Evolutionary conservation across 2,797 vertebrate species (phyloP).

Genomic region (Phylloscopus collybita): DNA sequence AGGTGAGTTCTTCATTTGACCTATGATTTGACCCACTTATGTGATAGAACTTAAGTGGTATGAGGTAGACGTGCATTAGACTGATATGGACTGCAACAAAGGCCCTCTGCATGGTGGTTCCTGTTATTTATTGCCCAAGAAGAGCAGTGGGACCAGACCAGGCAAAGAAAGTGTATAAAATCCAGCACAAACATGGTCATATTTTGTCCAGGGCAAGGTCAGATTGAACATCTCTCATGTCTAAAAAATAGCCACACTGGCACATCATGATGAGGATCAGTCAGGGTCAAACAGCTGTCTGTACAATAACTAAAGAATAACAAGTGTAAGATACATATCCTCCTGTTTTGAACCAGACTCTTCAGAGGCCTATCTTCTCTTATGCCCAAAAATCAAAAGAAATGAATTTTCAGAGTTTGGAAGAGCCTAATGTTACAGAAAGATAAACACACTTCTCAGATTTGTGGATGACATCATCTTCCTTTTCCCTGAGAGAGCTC

Average conservation of each 20-base stretch:
- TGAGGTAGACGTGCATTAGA: background rate
- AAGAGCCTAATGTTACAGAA: background rate
- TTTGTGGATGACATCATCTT: background rate
- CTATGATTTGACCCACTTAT: background rate
- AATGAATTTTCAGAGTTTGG: background rate
- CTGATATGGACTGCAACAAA: background rate
- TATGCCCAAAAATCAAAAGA: background rate
- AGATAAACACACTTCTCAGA: background rate
- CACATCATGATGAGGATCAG: background rate
- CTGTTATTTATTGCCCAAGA: background rate
- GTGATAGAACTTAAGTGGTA: background rate
- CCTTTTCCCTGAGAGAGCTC: background rate
- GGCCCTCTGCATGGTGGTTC: fast-evolving
- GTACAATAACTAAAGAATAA: background rate
- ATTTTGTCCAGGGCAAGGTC: background rate
- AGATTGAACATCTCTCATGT: background rate
- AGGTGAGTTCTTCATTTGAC: background rate
- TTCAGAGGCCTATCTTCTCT: background rate
- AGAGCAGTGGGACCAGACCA: background rate
- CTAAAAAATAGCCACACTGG: background rate
- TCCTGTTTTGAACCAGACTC: background rate
- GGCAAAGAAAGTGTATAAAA: background rate
- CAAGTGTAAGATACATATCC: background rate
- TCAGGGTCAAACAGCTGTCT: background rate
- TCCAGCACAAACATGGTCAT: background rate